Base-by-base conservation (phyloP, 2,888 invertebrate genomes). In the Latrodectus elegans region DNA sequence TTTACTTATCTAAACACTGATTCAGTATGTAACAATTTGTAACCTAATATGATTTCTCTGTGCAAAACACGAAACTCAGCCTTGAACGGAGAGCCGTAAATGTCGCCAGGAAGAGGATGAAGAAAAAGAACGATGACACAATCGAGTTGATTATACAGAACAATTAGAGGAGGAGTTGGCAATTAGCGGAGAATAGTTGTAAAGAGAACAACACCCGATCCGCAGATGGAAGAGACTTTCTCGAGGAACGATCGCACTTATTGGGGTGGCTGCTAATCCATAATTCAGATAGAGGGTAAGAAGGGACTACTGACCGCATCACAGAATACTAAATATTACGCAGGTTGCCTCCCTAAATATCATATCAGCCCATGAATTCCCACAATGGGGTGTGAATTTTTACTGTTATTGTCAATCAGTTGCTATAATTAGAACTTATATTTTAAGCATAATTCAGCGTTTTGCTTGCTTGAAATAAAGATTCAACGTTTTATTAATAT, bases 71-170 rank as follows among this genome's bases (percentile, higher is more conserved):
- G 22, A 22, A 22, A 22, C 55, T 55, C 6, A 15, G 55, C 55
- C 55, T 55, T 14, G 15, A 55, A 15, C 11, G 10, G 55, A 55
- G 11, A 55, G 14, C 55, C 10, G 11, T 55, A 14, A 55, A 55
- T 55, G 15, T 11, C 55, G 15, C 11, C 55, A 55, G 15, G 55
- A 55, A 15, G 55, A 55, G 15, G 55, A 55, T 14, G 15, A 14
- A 55, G 15, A 55, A 55, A 55, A 55, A 2, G 55, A 2, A 53
- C 73, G 73, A 78, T 85, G 84, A 85, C 79, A 79, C 84, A 85
- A 85, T 85, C 84, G 79, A 79, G 79, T 49, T 85, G 79, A 85
- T 85, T 79, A 85, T 79, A 79, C 74, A 26, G 67, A 73, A 79
- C 85, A 85, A 85, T 85, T 85, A 85, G 79, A 53, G 55, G 14